Evolutionary conservation across 2,888 invertebrate genomes (phyloP), one percentile per base, ranked within the genome.

Genomic region (Ceriagrion tenellum): DNA sequence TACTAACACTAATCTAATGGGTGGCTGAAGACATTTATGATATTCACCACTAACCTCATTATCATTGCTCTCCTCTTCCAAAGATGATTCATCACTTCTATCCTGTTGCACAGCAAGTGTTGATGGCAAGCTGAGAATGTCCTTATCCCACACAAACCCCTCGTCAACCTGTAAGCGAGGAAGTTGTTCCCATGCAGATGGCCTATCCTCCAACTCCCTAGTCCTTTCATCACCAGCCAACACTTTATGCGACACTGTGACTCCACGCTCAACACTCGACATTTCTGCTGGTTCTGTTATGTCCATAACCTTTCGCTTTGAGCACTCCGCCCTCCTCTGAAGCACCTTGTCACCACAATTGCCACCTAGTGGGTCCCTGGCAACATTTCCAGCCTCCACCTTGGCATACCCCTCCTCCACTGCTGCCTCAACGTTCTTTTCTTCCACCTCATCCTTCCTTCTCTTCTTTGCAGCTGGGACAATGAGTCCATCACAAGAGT

Each of bases 61-160:
- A 12, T 91, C 40, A 1, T 10, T 20, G 20, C 30, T 56, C n/a
- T 95, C 95, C 47, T 95, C 95, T 81, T 95, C 95, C n/a, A 95
- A 93, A 56, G 91, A 63, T 47, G 95, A 81, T 81, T 95, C 90
- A 95, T 95, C 74, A 88, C 89, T 91, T 47, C 90, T 90, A n/a
- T 95, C 95, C 40, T 95, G 35, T 40, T 40, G 55, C 16, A 47
- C 55, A 23, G 30, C 35, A 12, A 93, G 26, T 18, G 47, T 23
- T 16, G 47, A 47, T n/a, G 93, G 69, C 26, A 93, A 35, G 47
- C 69, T 69, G 12, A n/a, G 69, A 35, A 93, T 93, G 47, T 93
- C 74, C 16, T 23, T 63, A 93, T 93, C 69, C 93, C 93, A 93
- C n/a, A 93, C 59, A 59, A 93, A 93, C 18, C 69, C 93, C 74